phyloP scores from a whole-genome alignment of 2,797 vertebrate species.

The Microchirus variegatus region DNA sequence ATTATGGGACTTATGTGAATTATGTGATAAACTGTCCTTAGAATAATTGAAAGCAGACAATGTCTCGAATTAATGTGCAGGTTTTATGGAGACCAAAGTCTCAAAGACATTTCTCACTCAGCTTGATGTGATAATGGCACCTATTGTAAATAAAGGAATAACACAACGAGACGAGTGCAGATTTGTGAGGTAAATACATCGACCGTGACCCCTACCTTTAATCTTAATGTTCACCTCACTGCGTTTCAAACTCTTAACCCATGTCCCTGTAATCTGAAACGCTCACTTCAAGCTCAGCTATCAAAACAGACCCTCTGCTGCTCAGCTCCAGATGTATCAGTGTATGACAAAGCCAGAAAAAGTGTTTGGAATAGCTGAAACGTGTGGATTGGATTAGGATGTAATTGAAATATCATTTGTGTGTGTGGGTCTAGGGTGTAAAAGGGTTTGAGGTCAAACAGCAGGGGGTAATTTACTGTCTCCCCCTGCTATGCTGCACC shows the following conservation, averaged over 20 bases:
- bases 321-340: constrained; percentile 69
- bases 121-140: not conserved
- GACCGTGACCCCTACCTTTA: constrained; percentile 4
- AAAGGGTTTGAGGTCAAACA: constrained; percentile 70
- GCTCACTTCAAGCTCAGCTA: constrained; percentile 55
- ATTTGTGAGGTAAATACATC: no score
- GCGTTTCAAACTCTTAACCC: constrained; percentile 44
- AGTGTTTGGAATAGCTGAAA: constrained; percentile 17
- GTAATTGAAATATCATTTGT: constrained; percentile 24
- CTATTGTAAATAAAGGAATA: constrained; percentile 21
- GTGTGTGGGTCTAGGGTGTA: constrained; percentile 14
- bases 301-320: constrained; percentile 65
- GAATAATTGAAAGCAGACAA: not conserved
- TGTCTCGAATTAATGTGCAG: not conserved
- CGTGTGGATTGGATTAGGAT: constrained; percentile 62
- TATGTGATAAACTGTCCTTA: not conserved
- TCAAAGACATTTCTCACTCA: not conserved
- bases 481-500: constrained; percentile 57
- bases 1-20: not conserved
- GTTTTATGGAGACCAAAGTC: constrained; percentile 27
- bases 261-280: constrained; percentile 48
- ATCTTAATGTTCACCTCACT: constrained; percentile 16
- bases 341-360: constrained; percentile 21
- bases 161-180: not conserved
- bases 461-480: constrained; percentile 65